Evolutionary conservation across 1,140 invertebrate genomes (phyloP), one percentile per base, ranked within the genome.

Genomic region (Drosophila ananassae): DNA sequence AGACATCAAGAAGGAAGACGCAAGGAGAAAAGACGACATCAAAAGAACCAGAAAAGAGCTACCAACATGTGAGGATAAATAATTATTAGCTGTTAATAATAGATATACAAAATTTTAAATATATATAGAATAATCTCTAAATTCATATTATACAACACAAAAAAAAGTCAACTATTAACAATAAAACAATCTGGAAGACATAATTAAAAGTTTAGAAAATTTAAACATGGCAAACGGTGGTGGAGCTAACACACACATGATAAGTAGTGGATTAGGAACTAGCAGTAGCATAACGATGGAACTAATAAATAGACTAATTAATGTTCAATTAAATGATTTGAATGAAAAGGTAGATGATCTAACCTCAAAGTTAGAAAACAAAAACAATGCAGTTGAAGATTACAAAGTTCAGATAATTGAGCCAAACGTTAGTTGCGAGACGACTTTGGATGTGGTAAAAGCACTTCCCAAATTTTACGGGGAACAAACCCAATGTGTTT

Each of bases 401-500:
- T 56, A 28, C 44, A 44, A 28, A 13, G 25, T 55, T 2, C 34
- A 55, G 41, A 1, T 10, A 37, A 22, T 39, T 3, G 34, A 56
- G 37, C 54, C 37, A 44, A 10, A 3, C 7, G 3, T 56, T 12
- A 41, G 37, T 8, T 37, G 52, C 30, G 30, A 54, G 0, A 37
- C 32, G 2, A 54, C 21, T 2, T 32, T 54, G 2, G 21, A 54
- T 24, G 24, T 50, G 5, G 6, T 50, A 22, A 53, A 53, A 53
- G 30, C 39, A 1, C n/a, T 22, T 30, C 54, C 13, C 21, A 57
- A 57, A 7, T 46, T 57, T 6, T 9, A 39, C 2, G 9, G 25
- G n/a, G 41, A 56, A 44, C 39, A 7, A 56, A 30, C 39, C 13
- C 37, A 56, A 56, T 57, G 30, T 30, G 55, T 57, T 8, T 39